Evolutionary conservation across 2,797 vertebrate species (phyloP), one percentile per base, ranked within the genome.

Genomic region (Sphaeramia orbicularis): DNA sequence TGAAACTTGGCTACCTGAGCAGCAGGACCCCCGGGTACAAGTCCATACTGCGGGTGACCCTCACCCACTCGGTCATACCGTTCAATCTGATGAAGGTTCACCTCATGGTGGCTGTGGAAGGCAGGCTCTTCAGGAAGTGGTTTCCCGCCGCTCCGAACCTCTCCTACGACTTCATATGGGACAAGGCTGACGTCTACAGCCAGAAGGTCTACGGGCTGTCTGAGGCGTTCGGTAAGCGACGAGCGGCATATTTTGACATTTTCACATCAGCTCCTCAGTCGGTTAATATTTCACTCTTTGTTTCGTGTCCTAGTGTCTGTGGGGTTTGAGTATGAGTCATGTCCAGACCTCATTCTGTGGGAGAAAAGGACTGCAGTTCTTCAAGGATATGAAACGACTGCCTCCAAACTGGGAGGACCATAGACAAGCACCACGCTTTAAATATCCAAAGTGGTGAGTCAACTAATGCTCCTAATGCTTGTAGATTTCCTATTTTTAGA

Each of bases 51-150:
- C 88, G 95, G 75, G 96, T 99, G 84, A 96, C 94, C 59, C 94
- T 99, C 81, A 99, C 96, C 18, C 97, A 98, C 78, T 87, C 93
- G 43, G 93, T 93, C 65, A 96, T 97, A 80, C 98, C 98, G 42
- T 99, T 99, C 93, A 99, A 98, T 93, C 92, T 99, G 87, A 99
- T 99, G 97, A 99, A 99, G 90, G 97, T 99, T 57, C 98, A 99
- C 85, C 96, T 99, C 61, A 96, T 97, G 95, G 97, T 99, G 63
- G 97, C 98, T 0, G 98, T 99, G 0, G 98, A 99, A 72, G 98
- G 98, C n/a, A 92, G 97, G 38, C 96, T 99, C 52, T 98, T 97
- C 92, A 92, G 97, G 62, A 99, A 97, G 82, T 98, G 97, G 97
- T 99, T 99, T 80, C 95, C 98, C 0, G 96, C 98, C 0, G 92